Evolutionary conservation across 2,888 invertebrate genomes (phyloP), one percentile per base, ranked within the genome.

Genomic region (Sarcophaga rosellei): DNA sequence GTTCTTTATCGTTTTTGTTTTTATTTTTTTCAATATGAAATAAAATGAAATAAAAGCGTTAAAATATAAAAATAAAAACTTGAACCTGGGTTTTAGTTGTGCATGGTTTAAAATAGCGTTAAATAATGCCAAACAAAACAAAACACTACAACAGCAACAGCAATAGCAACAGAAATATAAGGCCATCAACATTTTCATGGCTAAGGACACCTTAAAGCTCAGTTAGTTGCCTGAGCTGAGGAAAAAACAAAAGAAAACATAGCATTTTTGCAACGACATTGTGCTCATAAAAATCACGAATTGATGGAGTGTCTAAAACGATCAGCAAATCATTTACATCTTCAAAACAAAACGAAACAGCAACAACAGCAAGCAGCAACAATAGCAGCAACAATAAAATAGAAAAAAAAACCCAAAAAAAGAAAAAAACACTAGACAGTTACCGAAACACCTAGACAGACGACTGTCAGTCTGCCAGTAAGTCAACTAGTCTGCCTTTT

Each of bases 251-350:
- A 86, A 85, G 86, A 83, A 81, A 81, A 80, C 47, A 74, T 80
- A 47, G 63, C 35, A 76, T 83, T 81, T 53, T 78, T 79, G 83
- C 84, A 86, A 89, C 90, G 89, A 90, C 90, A 90, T 91, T 90
- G 91, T 88, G 91, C 90, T 92, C 92, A 90, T 92, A 92, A 92
- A 91, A 91, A 92, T 92, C 92, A 92, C 91, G 91, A 92, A 92
- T 92, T 92, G 91, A 92, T 92, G 92, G 91, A 92, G 91, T 92
- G 92, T 91, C 91, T 90, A 90, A 89, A 90, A 89, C 91, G 91
- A 92, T 91, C 91, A 90, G 90, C 91, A 92, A 92, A 92, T 92
- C 90, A 91, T 92, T 92, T 91, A 89, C 91, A 90, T 89, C 89
- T 88, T 87, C 88, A 80, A 87, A 78, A 70, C 74, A 84, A 20